These are phyloP conservation scores for Borostomias antarcticus DNA, from an alignment of 2,797 vertebrate species.

Conservation along the genomic window DNA sequence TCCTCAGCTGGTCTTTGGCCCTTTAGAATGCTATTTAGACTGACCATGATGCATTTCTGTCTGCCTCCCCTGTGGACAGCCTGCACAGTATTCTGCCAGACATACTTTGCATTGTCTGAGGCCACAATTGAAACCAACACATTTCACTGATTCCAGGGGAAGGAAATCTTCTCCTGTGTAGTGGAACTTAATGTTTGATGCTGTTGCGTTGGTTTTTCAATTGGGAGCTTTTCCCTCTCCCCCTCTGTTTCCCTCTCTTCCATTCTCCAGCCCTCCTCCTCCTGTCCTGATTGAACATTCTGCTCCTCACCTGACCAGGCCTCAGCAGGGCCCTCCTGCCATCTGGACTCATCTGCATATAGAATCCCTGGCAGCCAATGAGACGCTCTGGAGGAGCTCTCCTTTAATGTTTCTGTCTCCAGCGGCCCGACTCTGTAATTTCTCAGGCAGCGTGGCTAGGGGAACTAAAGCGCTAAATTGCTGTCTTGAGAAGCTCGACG, in stretches of 20 bases:
- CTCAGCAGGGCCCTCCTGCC: conserved; percentile 84
- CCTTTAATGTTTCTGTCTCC: conserved; percentile 56
- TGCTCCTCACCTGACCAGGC: conserved; percentile 80
- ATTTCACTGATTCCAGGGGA: conserved; percentile 44
- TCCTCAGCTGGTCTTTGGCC: conserved; percentile 53
- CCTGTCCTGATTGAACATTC: conserved; percentile 83
- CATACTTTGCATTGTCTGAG: conserved; percentile 28
- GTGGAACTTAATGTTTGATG: conserved; percentile 34
- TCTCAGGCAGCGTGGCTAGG: conserved; percentile 54
- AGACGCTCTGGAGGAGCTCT: conserved; percentile 40
- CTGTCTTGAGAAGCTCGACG: conserved; percentile 52
- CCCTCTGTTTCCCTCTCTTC: background rate
- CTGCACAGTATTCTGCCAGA: conserved; percentile 9
- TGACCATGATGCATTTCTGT: conserved; percentile 67
- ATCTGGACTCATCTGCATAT: conserved; percentile 81
- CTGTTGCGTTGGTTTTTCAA: conserved; percentile 13
- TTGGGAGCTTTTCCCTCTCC: conserved; percentile 16
- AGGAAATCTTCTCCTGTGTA: conserved; percentile 42
- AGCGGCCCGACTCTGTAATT: conserved; percentile 54
- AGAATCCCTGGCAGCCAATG: conserved; percentile 36
- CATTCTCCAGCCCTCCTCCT: background rate
- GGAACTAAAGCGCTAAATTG: conserved; percentile 66
- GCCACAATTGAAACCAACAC: conserved; percentile 57
- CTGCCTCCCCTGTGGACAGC: conserved; percentile 55
- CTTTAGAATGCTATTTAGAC: conserved; percentile 68